Evolutionary conservation across 1,140 invertebrate genomes (phyloP), one percentile per base, ranked within the genome.

Genomic region (Octopus bimaculoides): DNA sequence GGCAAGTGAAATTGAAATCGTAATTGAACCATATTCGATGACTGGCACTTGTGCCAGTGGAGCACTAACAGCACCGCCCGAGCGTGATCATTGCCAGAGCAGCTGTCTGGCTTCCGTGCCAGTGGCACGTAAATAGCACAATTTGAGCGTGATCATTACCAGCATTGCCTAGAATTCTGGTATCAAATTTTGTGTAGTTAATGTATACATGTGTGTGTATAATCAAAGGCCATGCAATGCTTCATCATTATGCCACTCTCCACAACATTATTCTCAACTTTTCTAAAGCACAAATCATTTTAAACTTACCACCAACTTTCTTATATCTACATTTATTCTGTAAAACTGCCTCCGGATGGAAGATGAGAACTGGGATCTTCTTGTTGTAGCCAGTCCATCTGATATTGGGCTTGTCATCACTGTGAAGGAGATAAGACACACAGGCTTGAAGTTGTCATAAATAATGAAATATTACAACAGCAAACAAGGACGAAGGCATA

Each of bases 301-400:
- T 10, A 77, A 54, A 81, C 82, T 53, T 83, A 90, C 89, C 89
- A 82, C 89, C 89, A 55, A 89, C 85, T 76, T 84, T 85, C 79
- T 87, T 87, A 73, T 84, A 81, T 55, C 86, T 85, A 14, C 76
- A 79, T 78, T 84, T 86, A 73, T 87, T 89, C 26, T 86, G 85
- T 54, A 87, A 77, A 10, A 90, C 77, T 75, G 83, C 83, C 79
- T 88, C 85, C 77, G 86, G 80, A 77, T 86, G 86, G 76, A 90
- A 90, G 7, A 88, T 55, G 78, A 90, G 83, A 9, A 89, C 84
- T 12, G 89, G 88, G 20, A 85, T 85, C 80, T 84, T 87, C 78
- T 87, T 89, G 52, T 83, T 85, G 82, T 87, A 89, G 14, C 88
- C 88, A 75, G 89, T 89, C 89, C 89, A 90, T 56, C 85, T 83